These are phyloP conservation scores for Cancer borealis DNA, from an alignment of 2,888 invertebrate species.

Conservation along the genomic window DNA sequence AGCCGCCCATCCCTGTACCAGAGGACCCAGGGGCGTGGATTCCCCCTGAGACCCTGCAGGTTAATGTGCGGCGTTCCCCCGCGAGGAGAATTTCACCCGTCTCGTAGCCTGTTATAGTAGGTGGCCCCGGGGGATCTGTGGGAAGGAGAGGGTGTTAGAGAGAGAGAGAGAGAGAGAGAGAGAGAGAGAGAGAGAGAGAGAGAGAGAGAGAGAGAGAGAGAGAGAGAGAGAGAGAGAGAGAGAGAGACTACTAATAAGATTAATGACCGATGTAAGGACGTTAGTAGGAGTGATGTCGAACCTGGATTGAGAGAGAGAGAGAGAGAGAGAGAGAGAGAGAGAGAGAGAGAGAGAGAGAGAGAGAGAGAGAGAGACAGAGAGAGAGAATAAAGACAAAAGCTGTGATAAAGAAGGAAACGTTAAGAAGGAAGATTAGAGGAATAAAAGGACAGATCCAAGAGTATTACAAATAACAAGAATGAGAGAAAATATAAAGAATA, in stretches of 20 bases:
- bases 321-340: slow-evolving; percentile 53
- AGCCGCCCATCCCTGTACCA: slow-evolving; percentile 68
- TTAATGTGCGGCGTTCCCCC: slow-evolving; percentile 59
- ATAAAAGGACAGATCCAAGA: not conserved
- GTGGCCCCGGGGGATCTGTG: slow-evolving; percentile 62
- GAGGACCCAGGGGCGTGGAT: slow-evolving; percentile 67
- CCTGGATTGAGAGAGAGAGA: slow-evolving; percentile 1
- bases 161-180: not conserved
- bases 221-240: slow-evolving; percentile 23
- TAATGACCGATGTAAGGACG: not conserved
- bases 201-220: not conserved
- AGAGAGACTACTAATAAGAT: not conserved
- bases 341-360: slow-evolving; percentile 52
- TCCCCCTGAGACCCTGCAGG: slow-evolving; percentile 61
- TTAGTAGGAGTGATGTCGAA: not conserved
- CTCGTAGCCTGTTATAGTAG: slow-evolving; percentile 61
- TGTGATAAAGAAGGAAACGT: slow-evolving; percentile 1
- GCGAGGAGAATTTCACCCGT: slow-evolving; percentile 57
- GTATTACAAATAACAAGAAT: not conserved
- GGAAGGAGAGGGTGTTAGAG: not conserved
- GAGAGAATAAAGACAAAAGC: not conserved
- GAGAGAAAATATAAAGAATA: not conserved
- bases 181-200: no score
- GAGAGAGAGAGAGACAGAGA: slow-evolving; percentile 43
- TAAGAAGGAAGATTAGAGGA: not conserved